Base-by-base conservation (phyloP, 2,113 vertebrate genomes). In the Hippolais icterina region DNA sequence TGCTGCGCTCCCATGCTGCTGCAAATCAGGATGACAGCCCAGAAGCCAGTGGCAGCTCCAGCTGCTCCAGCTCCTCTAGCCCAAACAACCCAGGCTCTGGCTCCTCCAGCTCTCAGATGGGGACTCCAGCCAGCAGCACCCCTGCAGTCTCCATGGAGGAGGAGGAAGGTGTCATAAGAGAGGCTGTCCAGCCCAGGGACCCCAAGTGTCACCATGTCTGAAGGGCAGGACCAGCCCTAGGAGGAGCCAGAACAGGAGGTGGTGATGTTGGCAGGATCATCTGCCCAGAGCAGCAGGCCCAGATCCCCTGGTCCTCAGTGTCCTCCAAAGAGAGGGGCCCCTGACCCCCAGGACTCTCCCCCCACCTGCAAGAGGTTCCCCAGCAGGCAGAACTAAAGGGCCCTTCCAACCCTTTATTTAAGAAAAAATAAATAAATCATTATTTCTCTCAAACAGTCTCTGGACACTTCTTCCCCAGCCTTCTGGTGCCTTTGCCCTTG, bases 301-400 rank as follows among this genome's bases (percentile, higher is more conserved):
- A 46, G 41, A 35, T n/a, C 24, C 3, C n/a, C 33, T 46, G 54
- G 8, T 23, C 33, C 25, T 10, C 1, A 0, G 19, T 1, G 0
- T 8, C 5, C 24, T 12, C 17, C 3, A 4, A 50, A 20, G 44
- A 65, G 12, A 39, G 57, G 12, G 8, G 25, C 7, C 7, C 11
- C 37, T 12, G 9, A n/a, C 4, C 5, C 15, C 37, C 2, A n/a
- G 53, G 10, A 33, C 12, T 23, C 37, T 74, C 6, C n/a, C 8
- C 12, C 3, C 18, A 10, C 27, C 49, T 22, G n/a, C 11, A 76
- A 69, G n/a, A 46, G 24, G 12, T 13, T 2, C 2, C 27, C 15
- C 9, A 1, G 0, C 25, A 1, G 0, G 11, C 3, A 2, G 22
- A 12, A n/a, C 12, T 37, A 72, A 28, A 37, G 13, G 16, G 8